phyloP scores from a whole-genome alignment of 2,797 vertebrate genomes.

The Falco cherrug region DNA sequence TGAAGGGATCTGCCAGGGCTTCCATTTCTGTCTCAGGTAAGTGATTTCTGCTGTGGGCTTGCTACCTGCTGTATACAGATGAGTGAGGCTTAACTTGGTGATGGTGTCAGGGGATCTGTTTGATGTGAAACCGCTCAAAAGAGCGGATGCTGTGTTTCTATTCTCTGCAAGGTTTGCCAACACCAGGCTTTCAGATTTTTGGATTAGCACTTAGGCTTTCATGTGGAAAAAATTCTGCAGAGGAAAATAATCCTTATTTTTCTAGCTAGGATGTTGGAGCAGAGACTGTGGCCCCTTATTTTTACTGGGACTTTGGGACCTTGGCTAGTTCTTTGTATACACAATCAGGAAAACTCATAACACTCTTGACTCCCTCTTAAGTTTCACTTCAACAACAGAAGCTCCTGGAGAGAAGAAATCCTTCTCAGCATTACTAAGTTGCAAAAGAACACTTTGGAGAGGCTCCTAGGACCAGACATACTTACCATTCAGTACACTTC shows the following conservation, averaged over 20 bases:
- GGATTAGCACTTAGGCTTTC: not conserved
- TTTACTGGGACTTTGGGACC: not conserved
- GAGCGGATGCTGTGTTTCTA: not conserved
- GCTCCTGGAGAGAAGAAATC: not conserved
- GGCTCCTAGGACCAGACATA: not conserved
- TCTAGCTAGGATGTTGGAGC: not conserved
- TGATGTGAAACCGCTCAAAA: not conserved
- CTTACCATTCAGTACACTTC: not conserved
- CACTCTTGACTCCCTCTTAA: not conserved
- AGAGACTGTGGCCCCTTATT: not conserved
- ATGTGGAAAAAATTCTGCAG: not conserved
- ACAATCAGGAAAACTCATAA: not conserved
- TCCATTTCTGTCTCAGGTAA: constrained; percentile 49
- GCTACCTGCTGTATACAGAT: not conserved
- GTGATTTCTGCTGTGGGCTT: not conserved
- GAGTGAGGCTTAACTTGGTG: not conserved
- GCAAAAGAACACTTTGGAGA: not conserved
- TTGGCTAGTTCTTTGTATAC: not conserved
- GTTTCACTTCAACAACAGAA: not conserved
- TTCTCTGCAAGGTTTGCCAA: not conserved
- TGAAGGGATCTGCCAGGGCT: constrained; percentile 49
- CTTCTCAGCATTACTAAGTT: not conserved
- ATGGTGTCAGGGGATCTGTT: not conserved
- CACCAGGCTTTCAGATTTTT: not conserved
- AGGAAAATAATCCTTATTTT: not conserved